Base-by-base conservation (phyloP, 2,113 vertebrate genomes). In the Antennarius striatus region DNA sequence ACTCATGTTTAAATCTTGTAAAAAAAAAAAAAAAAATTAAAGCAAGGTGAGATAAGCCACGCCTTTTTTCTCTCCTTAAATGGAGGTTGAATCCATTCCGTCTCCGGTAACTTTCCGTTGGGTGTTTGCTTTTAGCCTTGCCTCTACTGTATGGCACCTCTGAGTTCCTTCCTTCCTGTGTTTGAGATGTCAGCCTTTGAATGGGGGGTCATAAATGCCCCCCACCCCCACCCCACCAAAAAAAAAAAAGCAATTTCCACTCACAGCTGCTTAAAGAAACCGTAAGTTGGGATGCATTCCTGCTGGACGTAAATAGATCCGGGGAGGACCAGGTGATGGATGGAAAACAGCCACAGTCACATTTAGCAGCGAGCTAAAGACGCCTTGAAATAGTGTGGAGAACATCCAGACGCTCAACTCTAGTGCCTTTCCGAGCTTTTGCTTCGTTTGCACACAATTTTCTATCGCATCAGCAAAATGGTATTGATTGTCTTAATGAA, bases 111-210 rank as follows among this genome's bases (percentile, higher is more conserved):
- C 45, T 17, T 47, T 47, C 60, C 53, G 72, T 40, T 73, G 78
- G 76, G 70, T 77, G 22, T 22, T 22, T 22, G 22, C 22, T 22
- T 79, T 68, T 22, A 79, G 80, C 77, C 29, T 17, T 54, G 73
- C 68, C 77, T 79, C 67, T 80, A 89, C 86, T 86, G 89, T 89
- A 90, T 86, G 78, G 78, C 87, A 79, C 89, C 85, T 89, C 63
- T 85, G 48, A 72, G 80, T 81, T 89, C 88, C 91, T 93, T 93
- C 92, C 93, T 93, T 93, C 91, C 91, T 93, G 91, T 91, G 89
- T 92, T 91, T 91, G 86, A 86, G 88, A 91, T 81, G 88, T 80
- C 80, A 65, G 87, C 79, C 87, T 91, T 91, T 92, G 87, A 92
- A 91, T 90, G 80, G 84, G 90, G 91, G 22, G 22, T 86, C 89